phyloP scores from a whole-genome alignment of 2,888 invertebrate genomes.

The Drymonia ruficornis region DNA sequence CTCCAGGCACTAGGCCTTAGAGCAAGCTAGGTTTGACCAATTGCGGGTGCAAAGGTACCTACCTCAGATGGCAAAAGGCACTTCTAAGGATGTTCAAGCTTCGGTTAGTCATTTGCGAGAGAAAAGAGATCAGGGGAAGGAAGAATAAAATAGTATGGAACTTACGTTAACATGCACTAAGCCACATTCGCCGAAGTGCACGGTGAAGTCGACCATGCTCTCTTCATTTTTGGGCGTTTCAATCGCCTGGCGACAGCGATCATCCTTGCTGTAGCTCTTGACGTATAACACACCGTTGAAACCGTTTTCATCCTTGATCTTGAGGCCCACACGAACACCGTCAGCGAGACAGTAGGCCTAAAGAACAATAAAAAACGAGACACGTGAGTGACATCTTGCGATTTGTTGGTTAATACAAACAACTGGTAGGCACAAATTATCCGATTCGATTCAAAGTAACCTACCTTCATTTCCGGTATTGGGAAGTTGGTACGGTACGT shows the following conservation, averaged over 20 bases:
- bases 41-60: not conserved
- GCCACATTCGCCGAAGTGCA: conserved; percentile 96
- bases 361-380: conserved; percentile 15
- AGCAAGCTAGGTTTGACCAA: not conserved
- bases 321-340: conserved; percentile 94
- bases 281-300: conserved; percentile 97
- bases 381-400: not conserved
- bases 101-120: no score
- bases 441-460: not conserved
- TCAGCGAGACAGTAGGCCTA: conserved; percentile 95
- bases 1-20: no score
- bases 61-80: not conserved
- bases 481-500: conserved; percentile 91
- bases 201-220: conserved; percentile 91
- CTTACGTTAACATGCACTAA: conserved; percentile 95
- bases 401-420: no score
- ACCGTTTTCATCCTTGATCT: conserved; percentile 93
- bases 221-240: conserved; percentile 89
- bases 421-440: no score
- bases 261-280: conserved; percentile 97
- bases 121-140: not conserved
- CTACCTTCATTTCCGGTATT: conserved; percentile 90
- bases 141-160: conserved; percentile 28
- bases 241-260: conserved; percentile 93
- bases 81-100: no score